phyloP scores from a whole-genome alignment of 2,888 invertebrate genomes.

The Selenia dentaria region DNA sequence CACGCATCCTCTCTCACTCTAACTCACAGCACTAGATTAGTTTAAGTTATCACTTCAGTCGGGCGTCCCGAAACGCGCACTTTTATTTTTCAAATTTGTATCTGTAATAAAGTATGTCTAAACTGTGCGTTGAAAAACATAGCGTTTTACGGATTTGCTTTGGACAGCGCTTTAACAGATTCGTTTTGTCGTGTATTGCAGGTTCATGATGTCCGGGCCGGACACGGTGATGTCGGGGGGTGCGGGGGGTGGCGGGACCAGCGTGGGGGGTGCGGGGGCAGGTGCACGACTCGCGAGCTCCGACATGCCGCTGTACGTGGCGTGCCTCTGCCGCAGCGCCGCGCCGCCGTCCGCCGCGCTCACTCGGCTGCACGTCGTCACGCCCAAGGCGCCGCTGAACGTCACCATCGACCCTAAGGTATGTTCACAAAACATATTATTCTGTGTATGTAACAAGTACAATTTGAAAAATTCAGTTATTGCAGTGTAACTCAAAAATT shows the following conservation, averaged over 20 bases:
- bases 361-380: constrained; percentile 68
- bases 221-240: constrained; percentile 92
- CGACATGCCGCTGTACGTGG: constrained; percentile 86
- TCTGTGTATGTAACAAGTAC: too few species aligned
- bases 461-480: too few species aligned
- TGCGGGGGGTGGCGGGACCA: constrained; percentile 90
- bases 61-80: too few species aligned
- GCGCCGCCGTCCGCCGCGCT: constrained; percentile 53
- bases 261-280: constrained; percentile 89
- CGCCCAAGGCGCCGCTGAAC: constrained; percentile 96
- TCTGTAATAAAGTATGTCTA: too few species aligned
- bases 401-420: constrained; percentile 89
- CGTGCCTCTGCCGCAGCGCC: constrained; percentile 52
- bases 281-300: constrained; percentile 93
- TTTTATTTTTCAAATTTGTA: too few species aligned
- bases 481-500: too few species aligned
- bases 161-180: too few species aligned
- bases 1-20: too few species aligned
- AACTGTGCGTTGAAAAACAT: too few species aligned
- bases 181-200: constrained; percentile 27
- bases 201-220: constrained; percentile 92
- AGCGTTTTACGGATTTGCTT: too few species aligned
- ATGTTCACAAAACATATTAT: not conserved
- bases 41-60: too few species aligned
- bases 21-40: too few species aligned